Evolutionary conservation across 2,797 vertebrate species (phyloP).

Genomic region (Hippopotamyrus pictus): DNA sequence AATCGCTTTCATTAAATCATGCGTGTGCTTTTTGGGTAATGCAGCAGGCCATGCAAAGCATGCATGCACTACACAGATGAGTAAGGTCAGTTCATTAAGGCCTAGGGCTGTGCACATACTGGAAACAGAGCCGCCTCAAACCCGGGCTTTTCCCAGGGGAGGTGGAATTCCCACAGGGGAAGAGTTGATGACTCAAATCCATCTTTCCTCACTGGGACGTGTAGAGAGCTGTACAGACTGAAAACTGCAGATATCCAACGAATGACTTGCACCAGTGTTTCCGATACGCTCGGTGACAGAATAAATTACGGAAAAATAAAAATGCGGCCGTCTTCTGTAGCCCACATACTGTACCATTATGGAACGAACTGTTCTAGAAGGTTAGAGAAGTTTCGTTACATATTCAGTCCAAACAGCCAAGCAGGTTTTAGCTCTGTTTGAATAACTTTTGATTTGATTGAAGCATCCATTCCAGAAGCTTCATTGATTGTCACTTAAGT

Average conservation of each 20-base stretch:
- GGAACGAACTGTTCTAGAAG: neutral
- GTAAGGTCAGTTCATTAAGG: neutral
- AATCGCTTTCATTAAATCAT: neutral
- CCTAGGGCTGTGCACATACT: neutral
- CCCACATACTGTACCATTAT: neutral
- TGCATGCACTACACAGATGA: neutral
- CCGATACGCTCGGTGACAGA: neutral
- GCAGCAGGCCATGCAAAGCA: neutral
- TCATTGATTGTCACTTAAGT: neutral
- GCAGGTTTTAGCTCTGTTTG: neutral
- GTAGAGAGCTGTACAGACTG: neutral
- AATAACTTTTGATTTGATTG: neutral
- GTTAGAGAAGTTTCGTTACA: neutral
- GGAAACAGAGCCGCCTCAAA: neutral
- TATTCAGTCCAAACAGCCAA: neutral
- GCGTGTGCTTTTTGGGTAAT: neutral
- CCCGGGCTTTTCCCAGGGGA: neutral
- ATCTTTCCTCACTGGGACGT: neutral
- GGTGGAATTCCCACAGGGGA: constrained; percentile 5
- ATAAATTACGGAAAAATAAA: neutral
- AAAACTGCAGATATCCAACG: neutral
- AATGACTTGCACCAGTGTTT: neutral
- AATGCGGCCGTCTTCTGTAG: neutral
- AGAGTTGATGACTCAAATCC: neutral
- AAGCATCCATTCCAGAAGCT: neutral